Percentiles rank a stretch among this genome's conserved stretches.
phyloP scores from a whole-genome alignment of 2,797 vertebrate genomes.

The Pagetopsis macropterus region DNA sequence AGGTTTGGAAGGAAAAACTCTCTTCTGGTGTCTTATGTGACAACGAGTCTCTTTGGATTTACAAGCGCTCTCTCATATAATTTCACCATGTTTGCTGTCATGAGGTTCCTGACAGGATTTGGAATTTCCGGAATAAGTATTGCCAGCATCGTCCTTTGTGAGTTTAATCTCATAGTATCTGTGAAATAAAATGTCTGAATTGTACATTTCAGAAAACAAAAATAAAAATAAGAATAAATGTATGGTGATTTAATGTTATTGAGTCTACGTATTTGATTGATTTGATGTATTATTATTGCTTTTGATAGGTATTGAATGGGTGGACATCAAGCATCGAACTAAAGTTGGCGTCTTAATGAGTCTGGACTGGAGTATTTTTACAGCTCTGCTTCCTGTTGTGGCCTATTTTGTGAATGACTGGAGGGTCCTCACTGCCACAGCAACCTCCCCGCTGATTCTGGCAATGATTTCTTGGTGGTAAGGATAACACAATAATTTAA shows the following conservation, averaged over 20 bases:
- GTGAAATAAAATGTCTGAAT: neutral
- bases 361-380: conserved; percentile 69
- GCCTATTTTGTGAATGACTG: conserved; percentile 79
- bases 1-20: conserved; percentile 77
- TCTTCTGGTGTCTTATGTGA: conserved; percentile 72
- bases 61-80: conserved; percentile 70
- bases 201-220: neutral
- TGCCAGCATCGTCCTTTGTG: conserved; percentile 70
- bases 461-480: conserved; percentile 86
- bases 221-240: neutral
- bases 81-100: conserved; percentile 69
- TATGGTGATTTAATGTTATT: neutral
- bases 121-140: conserved; percentile 76
- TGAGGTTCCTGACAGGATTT: conserved; percentile 79
- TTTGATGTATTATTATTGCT: conserved; percentile 2
- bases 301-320: conserved; percentile 77
- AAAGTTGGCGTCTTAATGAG: conserved; percentile 63
- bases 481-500: conserved; percentile 47
- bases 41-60: conserved; percentile 59
- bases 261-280: neutral
- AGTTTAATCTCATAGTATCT: conserved; percentile 38
- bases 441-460: conserved; percentile 81
- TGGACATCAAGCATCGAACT: conserved; percentile 67
- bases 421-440: conserved; percentile 65
- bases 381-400: conserved; percentile 59